Evolutionary conservation across 92 coral and sea anemone genomes (phyloP).

Genomic region (Siderastrea radians): DNA sequence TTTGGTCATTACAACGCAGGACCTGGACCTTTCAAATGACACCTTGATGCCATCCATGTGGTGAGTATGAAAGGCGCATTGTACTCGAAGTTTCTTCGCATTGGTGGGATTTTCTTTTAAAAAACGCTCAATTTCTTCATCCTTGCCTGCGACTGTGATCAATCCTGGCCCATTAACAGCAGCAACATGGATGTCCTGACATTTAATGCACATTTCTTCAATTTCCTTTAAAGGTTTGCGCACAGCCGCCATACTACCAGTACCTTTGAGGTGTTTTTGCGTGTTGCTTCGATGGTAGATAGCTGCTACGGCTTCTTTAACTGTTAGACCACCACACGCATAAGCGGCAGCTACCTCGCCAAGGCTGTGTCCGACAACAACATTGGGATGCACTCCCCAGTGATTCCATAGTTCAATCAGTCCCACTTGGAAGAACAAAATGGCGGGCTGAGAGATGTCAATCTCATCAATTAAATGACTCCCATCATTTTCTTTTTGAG

Average conservation of each 20-base stretch:
- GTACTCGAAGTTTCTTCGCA: constrained; percentile 22
- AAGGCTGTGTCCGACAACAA: constrained; percentile 54
- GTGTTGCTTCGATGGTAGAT: constrained; percentile 33
- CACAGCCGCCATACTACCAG: neutral
- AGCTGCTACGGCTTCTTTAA: constrained; percentile 35
- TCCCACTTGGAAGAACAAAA: constrained; percentile 36
- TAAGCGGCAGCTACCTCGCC: constrained; percentile 10
- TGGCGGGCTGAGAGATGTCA: constrained; percentile 32
- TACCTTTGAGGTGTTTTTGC: constrained; percentile 20
- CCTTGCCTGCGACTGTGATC: constrained; percentile 24
- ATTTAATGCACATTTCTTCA: constrained; percentile 5
- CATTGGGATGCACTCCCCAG: constrained; percentile 2
- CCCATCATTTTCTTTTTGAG: neutral
- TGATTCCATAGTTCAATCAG: constrained; percentile 24
- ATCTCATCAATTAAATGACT: neutral
- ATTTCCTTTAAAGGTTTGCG: too few relatives aligned
- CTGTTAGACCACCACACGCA: constrained; percentile 28
- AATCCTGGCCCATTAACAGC: neutral
- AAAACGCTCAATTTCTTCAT: neutral
- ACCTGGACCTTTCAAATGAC: constrained; percentile 41
- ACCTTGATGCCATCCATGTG: constrained; percentile 36
- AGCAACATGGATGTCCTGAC: constrained; percentile 27
- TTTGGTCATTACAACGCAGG: neutral
- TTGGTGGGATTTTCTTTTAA: neutral
- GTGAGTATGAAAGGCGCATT: constrained; percentile 31